Conservation (phyloP, 2,888 invertebrate genomes). For the Heliothis peltigera region DNA sequence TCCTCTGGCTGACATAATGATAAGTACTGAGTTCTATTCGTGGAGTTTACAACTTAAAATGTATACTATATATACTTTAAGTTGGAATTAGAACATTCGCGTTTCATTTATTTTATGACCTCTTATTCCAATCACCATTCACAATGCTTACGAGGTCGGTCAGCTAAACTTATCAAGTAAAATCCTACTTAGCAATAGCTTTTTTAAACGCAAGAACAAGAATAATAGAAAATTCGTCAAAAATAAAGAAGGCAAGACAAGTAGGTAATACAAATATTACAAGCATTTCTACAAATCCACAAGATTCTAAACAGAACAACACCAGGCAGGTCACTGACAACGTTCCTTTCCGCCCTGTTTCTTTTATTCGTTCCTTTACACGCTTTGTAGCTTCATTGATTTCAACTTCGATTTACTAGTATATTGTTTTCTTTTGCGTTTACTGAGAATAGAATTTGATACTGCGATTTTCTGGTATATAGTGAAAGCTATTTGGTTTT, state of each 20-base stretch:
- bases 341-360: constrained; percentile 21
- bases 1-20: too few species aligned
- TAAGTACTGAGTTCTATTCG: too few species aligned
- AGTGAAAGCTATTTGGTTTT: constrained; percentile 13
- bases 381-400: constrained; percentile 38
- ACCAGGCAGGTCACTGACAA: constrained; percentile 27
- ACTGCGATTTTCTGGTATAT: constrained; percentile 17
- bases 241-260: neutral
- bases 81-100: too few species aligned
- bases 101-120: too few species aligned
- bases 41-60: too few species aligned
- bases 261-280: constrained; percentile 3
- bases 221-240: neutral
- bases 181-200: too few species aligned
- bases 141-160: too few species aligned
- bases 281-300: constrained; percentile 20
- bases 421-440: constrained; percentile 41
- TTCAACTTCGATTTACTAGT: constrained; percentile 38
- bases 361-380: constrained; percentile 24
- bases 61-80: too few species aligned
- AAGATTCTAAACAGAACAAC: constrained; percentile 25
- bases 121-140: too few species aligned
- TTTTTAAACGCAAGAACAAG: too few species aligned
- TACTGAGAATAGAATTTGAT: constrained; percentile 18
- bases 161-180: too few species aligned